A percentile compares a stretch with the other conserved stretches of the same genome.
phyloP scores from a whole-genome alignment of 2,888 invertebrate species.

The Nomada ruficornis region DNA sequence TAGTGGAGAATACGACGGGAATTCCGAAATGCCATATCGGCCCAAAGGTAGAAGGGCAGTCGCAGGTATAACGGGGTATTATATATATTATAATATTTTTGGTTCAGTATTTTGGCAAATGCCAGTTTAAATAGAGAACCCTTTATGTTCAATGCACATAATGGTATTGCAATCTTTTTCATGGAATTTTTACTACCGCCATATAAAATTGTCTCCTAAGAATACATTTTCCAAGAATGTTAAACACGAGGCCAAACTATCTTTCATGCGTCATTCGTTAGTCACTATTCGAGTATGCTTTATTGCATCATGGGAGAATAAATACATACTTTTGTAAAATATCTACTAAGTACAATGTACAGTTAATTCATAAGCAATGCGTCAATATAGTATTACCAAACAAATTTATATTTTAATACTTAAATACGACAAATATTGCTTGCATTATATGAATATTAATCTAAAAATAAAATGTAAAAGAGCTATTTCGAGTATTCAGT shows the following conservation, averaged over 20 bases:
- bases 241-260: neutral
- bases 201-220: neutral
- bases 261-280: slow-evolving; percentile 30
- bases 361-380: neutral
- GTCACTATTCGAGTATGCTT: slow-evolving; percentile 1
- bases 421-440: no score
- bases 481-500: neutral
- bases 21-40: no score
- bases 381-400: no score
- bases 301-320: neutral
- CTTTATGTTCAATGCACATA: no score
- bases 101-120: no score
- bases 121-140: no score
- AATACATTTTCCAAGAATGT: slow-evolving; percentile 4
- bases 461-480: neutral
- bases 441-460: neutral
- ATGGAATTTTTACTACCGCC: neutral
- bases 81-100: no score
- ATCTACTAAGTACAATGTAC: neutral
- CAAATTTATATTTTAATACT: neutral
- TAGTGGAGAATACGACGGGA: no score
- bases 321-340: neutral
- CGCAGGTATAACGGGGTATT: no score
- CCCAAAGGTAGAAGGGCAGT: no score
- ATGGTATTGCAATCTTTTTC: neutral